Base-by-base conservation (phyloP, 2,113 vertebrate genomes). In the Melanerpes aurifrons region DNA sequence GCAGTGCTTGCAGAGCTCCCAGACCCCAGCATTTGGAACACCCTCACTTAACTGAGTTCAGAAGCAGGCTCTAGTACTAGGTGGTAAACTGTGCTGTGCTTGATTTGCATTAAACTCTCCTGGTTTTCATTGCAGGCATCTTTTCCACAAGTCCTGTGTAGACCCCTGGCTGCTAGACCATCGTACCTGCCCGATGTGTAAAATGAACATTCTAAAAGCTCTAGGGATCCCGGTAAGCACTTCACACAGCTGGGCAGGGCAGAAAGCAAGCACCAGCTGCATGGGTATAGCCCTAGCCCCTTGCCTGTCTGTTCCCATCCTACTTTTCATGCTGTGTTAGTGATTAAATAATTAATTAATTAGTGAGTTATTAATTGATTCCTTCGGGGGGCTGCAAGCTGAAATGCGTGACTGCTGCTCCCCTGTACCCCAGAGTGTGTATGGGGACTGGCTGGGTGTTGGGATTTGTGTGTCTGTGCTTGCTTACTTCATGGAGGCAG, bases 201-300 rank as follows among this genome's bases (percentile, higher is more conserved):
- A 99, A 98, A 99, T 99, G 98, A 99, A 99, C 97, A 99, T 99
- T 96, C 98, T 99, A 50, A 99, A 99, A 98, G 99, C 99, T 63
- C 97, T 99, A 84, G 99, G 99, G 90, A 98, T 99, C 95, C 98
- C 98, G 95, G 99, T 99, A 98, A 98, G 98, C 95, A 90, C 12
- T 1, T 59, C 2, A 1, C 72, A 84, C 67, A 71, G 67, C 48
- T 1, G 8, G 6, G 13, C 1, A 1, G 50, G 85, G 75, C 40
- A 74, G 45, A 31, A 70, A 54, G 70, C 73, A 53, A 77, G 50
- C 57, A 22, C n/a, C 68, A 61, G 70, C 77, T 17, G 9, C 70
- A 12, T 63, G 54, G 29, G 10, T 9, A 8, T 6, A 21, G 78
- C 79, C 90, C 79, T 76, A 89, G 76, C 85, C 95, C 66, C 93